These are phyloP conservation scores for Pyxicephalus adspersus DNA, from an alignment of 2,113 vertebrate genomes.

Conservation along the genomic window DNA sequence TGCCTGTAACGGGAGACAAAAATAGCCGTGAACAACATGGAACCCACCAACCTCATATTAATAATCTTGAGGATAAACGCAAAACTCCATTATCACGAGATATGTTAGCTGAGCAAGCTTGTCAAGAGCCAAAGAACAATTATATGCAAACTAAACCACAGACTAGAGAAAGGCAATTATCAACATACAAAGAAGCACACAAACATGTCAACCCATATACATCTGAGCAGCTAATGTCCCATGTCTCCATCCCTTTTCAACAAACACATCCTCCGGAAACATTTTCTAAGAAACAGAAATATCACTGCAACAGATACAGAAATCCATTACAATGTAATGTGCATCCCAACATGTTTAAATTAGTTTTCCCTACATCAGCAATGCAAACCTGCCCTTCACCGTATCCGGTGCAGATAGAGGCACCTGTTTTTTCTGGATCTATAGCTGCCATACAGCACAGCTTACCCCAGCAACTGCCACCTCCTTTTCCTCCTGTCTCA, in stretches of 20 bases:
- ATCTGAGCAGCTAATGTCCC: slow-evolving; percentile 69
- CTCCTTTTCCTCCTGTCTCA: slow-evolving; percentile 57
- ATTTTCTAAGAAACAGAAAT: slow-evolving; percentile 72
- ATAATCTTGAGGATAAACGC: not conserved
- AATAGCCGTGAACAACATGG: slow-evolving; percentile 23
- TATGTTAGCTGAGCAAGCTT: slow-evolving; percentile 60
- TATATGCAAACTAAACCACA: slow-evolving; percentile 69
- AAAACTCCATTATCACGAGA: slow-evolving; percentile 49
- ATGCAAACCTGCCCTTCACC: slow-evolving; percentile 65
- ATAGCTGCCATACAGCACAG: slow-evolving; percentile 80
- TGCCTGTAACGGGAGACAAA: not conserved
- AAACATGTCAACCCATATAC: slow-evolving; percentile 68
- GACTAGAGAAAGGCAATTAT: slow-evolving; percentile 65
- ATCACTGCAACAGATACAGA: slow-evolving; percentile 72
- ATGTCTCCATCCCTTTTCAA: slow-evolving; percentile 70
- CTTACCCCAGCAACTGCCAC: slow-evolving; percentile 76
- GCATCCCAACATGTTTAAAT: slow-evolving; percentile 76
- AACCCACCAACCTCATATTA: not conserved
- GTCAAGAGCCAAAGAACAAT: slow-evolving; percentile 60
- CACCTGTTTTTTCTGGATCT: slow-evolving; percentile 76
- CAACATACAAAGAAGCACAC: slow-evolving; percentile 72
- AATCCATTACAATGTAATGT: slow-evolving; percentile 72
- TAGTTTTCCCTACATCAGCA: slow-evolving; percentile 65
- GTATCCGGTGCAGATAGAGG: slow-evolving; percentile 71
- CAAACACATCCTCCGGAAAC: slow-evolving; percentile 71